These are phyloP conservation scores for Gila robusta DNA, from an alignment of 2,797 vertebrate genomes.

Conservation along the genomic window DNA sequence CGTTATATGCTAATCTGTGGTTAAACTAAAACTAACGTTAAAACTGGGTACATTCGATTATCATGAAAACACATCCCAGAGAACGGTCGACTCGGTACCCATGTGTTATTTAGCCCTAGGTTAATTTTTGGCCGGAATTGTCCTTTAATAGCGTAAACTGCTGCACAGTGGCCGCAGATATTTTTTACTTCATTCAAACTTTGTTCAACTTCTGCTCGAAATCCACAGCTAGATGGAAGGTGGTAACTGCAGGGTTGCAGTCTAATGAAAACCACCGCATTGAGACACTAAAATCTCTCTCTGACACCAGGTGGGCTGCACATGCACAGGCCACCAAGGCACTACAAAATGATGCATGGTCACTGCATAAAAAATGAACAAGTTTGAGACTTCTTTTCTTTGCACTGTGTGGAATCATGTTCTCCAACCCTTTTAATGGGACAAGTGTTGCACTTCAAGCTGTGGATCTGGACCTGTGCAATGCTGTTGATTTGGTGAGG, in stretches of 20 bases:
- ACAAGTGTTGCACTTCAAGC: conserved; percentile 27
- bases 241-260: neutral
- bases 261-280: neutral
- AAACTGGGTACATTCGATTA: too few relatives aligned
- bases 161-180: conserved; percentile 13
- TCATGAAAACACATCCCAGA: too few relatives aligned
- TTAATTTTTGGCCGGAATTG: too few relatives aligned
- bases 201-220: conserved; percentile 52
- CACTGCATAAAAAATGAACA: conserved; percentile 12
- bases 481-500: neutral
- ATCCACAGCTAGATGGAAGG: conserved; percentile 25
- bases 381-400: conserved; percentile 32
- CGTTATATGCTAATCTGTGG: too few relatives aligned
- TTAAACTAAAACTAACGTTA: too few relatives aligned
- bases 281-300: conserved; percentile 19
- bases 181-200: conserved; percentile 30
- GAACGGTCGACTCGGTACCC: too few relatives aligned
- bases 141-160: conserved; percentile 28
- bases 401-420: conserved; percentile 13
- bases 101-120: too few relatives aligned
- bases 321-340: conserved; percentile 22
- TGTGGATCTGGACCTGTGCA: conserved; percentile 25
- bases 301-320: conserved; percentile 31
- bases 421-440: neutral
- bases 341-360: conserved; percentile 15